Conservation (phyloP, 2,888 invertebrate genomes). For the Mythimna albipuncta region DNA sequence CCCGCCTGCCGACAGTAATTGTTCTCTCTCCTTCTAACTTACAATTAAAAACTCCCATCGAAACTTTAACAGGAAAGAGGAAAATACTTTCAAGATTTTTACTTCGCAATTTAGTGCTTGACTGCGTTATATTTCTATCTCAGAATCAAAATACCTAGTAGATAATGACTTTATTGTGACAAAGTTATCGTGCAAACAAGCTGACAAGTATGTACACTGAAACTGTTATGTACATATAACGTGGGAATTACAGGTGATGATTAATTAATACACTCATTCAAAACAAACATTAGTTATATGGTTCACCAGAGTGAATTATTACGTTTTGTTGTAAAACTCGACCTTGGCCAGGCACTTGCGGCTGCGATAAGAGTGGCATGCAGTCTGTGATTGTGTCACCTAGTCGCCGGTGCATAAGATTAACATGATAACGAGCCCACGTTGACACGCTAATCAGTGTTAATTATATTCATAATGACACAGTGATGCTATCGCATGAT, state of each 20-base stretch:
- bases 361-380: conserved; percentile 76
- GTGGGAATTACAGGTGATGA: conserved; percentile 42
- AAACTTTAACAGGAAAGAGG: conserved; percentile 46
- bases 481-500: conserved; percentile 49
- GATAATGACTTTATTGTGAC: conserved; percentile 17
- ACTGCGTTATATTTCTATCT: not conserved
- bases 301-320: conserved; percentile 24
- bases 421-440: conserved; percentile 74
- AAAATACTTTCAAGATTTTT: conserved; percentile 20
- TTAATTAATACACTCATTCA: conserved; percentile 31
- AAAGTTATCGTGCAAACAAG: conserved; percentile 10
- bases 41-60: conserved; percentile 47
- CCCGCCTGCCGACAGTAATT: conserved; percentile 61
- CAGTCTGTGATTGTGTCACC: conserved; percentile 69
- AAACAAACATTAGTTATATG: conserved; percentile 37
- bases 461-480: conserved; percentile 51
- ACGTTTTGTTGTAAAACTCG: conserved; percentile 59
- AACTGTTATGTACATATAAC: conserved; percentile 24
- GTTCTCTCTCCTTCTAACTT: conserved; percentile 52
- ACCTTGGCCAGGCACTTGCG: conserved; percentile 74
- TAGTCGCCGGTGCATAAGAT: conserved; percentile 78
- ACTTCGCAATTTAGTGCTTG: not conserved
- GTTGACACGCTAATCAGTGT: conserved; percentile 68
- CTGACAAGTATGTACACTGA: conserved; percentile 8
- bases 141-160: conserved; percentile 4